A percentile compares a stretch with the other conserved stretches of the same genome.
These are phyloP conservation scores for Rhinogobius similis DNA, from an alignment of 2,113 vertebrate genomes.

Conservation along the genomic window DNA sequence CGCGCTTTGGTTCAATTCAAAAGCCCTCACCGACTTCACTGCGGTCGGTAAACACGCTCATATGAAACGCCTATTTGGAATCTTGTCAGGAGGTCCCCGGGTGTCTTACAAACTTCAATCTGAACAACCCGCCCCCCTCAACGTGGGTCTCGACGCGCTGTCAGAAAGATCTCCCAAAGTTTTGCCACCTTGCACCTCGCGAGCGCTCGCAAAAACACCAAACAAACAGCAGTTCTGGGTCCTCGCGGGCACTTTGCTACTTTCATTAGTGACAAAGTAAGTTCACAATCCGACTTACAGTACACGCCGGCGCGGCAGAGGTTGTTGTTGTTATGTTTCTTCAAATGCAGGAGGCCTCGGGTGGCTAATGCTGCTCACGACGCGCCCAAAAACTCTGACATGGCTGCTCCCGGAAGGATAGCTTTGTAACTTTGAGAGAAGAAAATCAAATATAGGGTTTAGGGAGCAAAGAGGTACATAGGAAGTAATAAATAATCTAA, in stretches of 20 bases:
- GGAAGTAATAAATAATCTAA: constrained; percentile 56
- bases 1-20: constrained; percentile 71
- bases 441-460: constrained; percentile 63
- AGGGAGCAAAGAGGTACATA: constrained; percentile 63
- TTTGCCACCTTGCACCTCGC: constrained; percentile 67
- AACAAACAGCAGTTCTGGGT: constrained; percentile 72
- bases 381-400: constrained; percentile 66
- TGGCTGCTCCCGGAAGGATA: constrained; percentile 45
- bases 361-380: constrained; percentile 62
- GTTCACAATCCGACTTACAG: constrained; percentile 67
- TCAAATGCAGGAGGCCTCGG: constrained; percentile 56
- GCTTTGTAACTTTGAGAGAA: constrained; percentile 63
- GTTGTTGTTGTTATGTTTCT: constrained; percentile 50
- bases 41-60: constrained; percentile 73
- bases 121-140: constrained; percentile 56
- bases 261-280: constrained; percentile 80
- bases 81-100: constrained; percentile 76
- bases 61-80: constrained; percentile 77
- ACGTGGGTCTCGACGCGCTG: constrained; percentile 61
- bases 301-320: constrained; percentile 32
- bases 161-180: constrained; percentile 78
- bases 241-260: constrained; percentile 75
- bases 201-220: constrained; percentile 71
- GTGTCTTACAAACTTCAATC: constrained; percentile 76
- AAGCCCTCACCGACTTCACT: constrained; percentile 67